Conservation (phyloP, 2,888 invertebrate genomes). For the Hemaris fuciformis region DNA sequence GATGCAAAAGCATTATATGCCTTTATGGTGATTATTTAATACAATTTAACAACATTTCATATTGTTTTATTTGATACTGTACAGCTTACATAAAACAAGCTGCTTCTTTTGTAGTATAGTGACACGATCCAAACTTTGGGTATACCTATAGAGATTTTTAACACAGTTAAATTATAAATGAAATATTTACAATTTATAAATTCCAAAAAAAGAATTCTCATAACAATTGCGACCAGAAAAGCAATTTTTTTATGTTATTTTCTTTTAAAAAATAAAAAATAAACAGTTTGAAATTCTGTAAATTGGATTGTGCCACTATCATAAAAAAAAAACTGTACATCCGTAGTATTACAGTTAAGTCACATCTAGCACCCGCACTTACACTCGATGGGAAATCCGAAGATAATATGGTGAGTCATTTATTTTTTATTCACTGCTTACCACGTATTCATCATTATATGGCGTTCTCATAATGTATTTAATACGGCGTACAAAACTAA, state of each 20-base stretch:
- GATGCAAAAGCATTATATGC: conserved; percentile 40
- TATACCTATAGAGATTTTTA: background rate
- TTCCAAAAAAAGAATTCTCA: no score
- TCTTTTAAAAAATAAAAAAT: background rate
- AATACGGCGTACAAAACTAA: background rate
- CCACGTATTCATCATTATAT: background rate
- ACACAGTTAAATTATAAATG: no score
- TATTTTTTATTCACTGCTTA: conserved; percentile 9
- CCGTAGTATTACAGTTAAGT: background rate
- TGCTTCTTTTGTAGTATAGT: background rate
- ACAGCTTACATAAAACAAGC: background rate
- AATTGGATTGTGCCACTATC: background rate
- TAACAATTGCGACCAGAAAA: no score
- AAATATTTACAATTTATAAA: no score
- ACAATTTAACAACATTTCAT: conserved; percentile 60
- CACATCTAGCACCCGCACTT: conserved; percentile 10
- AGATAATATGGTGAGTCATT: conserved; percentile 33
- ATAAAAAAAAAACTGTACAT: background rate
- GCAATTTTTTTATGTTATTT: no score
- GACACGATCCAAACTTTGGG: background rate
- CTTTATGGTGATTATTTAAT: conserved; percentile 61
- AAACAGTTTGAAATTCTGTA: background rate
- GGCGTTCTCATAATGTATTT: background rate
- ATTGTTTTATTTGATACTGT: conserved; percentile 49
- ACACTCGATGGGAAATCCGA: conserved; percentile 18